These are phyloP conservation scores for Bibio marci DNA, from an alignment of 2,888 invertebrate genomes.

Conservation along the genomic window DNA sequence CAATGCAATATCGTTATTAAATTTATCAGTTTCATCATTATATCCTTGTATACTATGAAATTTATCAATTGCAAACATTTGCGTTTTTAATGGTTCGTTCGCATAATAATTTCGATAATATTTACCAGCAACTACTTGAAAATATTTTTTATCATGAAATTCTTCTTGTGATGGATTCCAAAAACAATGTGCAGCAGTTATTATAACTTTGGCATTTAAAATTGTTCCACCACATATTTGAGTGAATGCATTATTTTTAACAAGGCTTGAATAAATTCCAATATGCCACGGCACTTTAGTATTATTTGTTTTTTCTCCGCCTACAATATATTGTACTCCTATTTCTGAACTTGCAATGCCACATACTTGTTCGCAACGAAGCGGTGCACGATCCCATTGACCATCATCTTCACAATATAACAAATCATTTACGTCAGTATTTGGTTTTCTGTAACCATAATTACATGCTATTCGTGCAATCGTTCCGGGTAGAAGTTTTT, in stretches of 20 bases:
- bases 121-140: conserved; percentile 8
- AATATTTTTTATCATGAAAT: background rate
- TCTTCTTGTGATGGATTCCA: conserved; percentile 3
- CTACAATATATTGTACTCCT: conserved; percentile 2
- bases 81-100: conserved; percentile 7
- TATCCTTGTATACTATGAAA: conserved; percentile 6
- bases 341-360: conserved; percentile 10
- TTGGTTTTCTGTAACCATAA: conserved; percentile 7
- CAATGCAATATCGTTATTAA: conserved; percentile 21
- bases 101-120: conserved; percentile 7
- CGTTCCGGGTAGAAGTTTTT: conserved; percentile 10
- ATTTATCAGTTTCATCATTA: conserved; percentile 6
- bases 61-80: conserved; percentile 10
- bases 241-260: background rate
- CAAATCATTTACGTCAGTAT: background rate
- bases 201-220: conserved; percentile 1
- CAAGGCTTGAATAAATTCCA: conserved; percentile 3
- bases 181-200: conserved; percentile 11
- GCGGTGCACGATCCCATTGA: conserved; percentile 15
- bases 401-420: conserved; percentile 16
- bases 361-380: conserved; percentile 16
- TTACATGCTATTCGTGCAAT: conserved; percentile 10
- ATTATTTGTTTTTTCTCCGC: background rate
- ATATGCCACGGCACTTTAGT: conserved; percentile 7
- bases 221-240: conserved; percentile 9